Percentiles rank a stretch among this genome's conserved stretches.
Evolutionary conservation across 1,140 invertebrate genomes (phyloP).

Genomic region (Sipha flava): DNA sequence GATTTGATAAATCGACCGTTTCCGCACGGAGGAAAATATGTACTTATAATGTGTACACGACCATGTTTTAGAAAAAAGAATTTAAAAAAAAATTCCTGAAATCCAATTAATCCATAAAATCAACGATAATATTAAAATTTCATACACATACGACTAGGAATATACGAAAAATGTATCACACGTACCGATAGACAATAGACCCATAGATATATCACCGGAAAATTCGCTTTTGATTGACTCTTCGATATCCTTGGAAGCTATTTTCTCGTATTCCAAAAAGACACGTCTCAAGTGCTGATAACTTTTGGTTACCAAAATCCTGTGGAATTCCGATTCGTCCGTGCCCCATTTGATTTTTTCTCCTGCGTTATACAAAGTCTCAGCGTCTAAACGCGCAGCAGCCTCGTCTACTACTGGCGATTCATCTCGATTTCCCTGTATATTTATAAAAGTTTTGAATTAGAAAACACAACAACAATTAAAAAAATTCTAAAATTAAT

Average conservation of each 20-base stretch:
- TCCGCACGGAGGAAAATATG: no score
- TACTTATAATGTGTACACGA: no score
- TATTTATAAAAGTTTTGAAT: neutral
- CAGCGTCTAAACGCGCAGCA: slow-evolving; percentile 50
- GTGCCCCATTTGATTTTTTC: slow-evolving; percentile 55
- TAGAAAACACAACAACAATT: neutral
- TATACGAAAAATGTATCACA: no score
- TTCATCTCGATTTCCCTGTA: slow-evolving; percentile 74
- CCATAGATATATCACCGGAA: slow-evolving; percentile 73
- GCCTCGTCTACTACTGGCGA: slow-evolving; percentile 54
- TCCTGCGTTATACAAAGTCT: slow-evolving; percentile 51
- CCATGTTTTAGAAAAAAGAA: no score
- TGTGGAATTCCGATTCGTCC: slow-evolving; percentile 60
- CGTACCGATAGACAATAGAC: slow-evolving; percentile 76
- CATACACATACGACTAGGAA: no score
- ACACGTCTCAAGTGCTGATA: slow-evolving; percentile 56
- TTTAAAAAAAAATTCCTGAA: no score
- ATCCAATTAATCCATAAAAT: no score
- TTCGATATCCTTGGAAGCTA: slow-evolving; percentile 72
- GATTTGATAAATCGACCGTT: no score
- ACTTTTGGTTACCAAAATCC: slow-evolving; percentile 53
- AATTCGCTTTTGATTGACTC: slow-evolving; percentile 81
- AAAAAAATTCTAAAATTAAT: no score
- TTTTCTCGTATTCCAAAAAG: slow-evolving; percentile 67
- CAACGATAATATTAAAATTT: no score